These are phyloP conservation scores for Euplexia lucipara DNA, from an alignment of 2,888 invertebrate genomes.

Conservation along the genomic window DNA sequence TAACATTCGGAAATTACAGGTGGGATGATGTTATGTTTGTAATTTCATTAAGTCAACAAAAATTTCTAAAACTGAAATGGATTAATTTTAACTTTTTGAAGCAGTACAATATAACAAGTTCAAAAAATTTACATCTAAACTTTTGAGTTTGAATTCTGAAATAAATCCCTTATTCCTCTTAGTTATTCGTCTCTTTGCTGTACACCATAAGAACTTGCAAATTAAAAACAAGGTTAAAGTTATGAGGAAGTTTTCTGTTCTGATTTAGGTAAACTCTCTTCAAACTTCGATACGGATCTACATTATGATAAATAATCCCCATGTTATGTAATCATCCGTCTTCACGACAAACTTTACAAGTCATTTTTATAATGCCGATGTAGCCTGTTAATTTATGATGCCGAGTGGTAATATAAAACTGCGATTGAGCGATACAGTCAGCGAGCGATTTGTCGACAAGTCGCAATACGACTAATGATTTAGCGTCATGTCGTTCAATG, in stretches of 20 bases:
- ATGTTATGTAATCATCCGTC: slow-evolving; percentile 34
- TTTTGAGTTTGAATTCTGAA: too few relatives aligned
- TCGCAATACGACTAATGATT: slow-evolving; percentile 30
- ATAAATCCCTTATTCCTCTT: too few relatives aligned
- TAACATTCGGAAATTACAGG: too few relatives aligned
- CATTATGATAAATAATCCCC: slow-evolving; percentile 17
- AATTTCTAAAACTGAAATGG: too few relatives aligned
- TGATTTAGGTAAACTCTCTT: not conserved
- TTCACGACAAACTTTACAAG: slow-evolving; percentile 13
- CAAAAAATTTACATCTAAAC: too few relatives aligned
- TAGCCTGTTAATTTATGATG: slow-evolving; percentile 44
- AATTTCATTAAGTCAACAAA: too few relatives aligned
- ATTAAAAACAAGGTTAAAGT: not conserved
- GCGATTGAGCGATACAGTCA: slow-evolving; percentile 53
- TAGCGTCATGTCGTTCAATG: slow-evolving; percentile 17
- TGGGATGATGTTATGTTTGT: too few relatives aligned
- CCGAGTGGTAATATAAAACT: slow-evolving; percentile 34
- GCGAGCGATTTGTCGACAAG: slow-evolving; percentile 36
- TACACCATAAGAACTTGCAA: too few relatives aligned
- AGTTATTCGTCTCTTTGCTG: too few relatives aligned
- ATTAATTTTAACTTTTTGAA: too few relatives aligned
- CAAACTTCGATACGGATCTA: not conserved
- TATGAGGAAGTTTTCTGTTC: not conserved
- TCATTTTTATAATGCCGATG: slow-evolving; percentile 42
- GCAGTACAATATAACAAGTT: too few relatives aligned